Evolutionary conservation across 2,113 vertebrate genomes (phyloP).

Genomic region (Peromyscus leucopus): DNA sequence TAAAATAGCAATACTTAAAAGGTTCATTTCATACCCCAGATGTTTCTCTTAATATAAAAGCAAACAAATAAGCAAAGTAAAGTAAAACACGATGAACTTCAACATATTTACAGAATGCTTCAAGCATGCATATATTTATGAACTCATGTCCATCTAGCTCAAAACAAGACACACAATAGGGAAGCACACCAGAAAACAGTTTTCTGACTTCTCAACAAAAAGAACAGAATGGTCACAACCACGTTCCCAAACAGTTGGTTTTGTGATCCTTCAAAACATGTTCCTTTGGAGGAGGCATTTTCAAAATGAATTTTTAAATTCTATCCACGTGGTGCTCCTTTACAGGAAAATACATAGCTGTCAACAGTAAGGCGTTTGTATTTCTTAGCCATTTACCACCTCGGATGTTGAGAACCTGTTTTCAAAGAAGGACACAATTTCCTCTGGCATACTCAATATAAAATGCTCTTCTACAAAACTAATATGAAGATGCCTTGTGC

Average conservation of each 20-base stretch:
- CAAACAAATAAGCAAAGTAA: background rate
- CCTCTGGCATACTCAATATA: background rate
- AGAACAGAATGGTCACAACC: background rate
- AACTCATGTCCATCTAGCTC: background rate
- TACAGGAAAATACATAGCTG: conserved; percentile 3
- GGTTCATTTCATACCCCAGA: background rate
- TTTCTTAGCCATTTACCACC: background rate
- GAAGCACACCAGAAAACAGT: background rate
- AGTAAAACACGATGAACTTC: background rate
- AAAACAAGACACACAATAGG: background rate
- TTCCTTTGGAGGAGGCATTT: conserved; percentile 19
- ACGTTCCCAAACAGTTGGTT: background rate
- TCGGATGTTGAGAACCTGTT: background rate
- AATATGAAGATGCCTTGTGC: background rate
- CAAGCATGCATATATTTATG: background rate
- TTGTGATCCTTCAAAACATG: conserved; percentile 23
- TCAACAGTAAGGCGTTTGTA: background rate
- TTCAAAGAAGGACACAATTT: background rate
- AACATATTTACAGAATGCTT: conserved; percentile 50
- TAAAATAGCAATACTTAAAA: background rate
- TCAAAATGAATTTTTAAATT: conserved; percentile 31
- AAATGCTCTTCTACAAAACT: conserved; percentile 35
- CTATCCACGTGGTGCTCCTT: background rate
- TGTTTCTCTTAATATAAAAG: background rate
- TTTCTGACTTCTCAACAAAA: conserved; percentile 22